A percentile compares a stretch with the other conserved stretches of the same genome.
These are phyloP conservation scores for Zaprionus gabonicus DNA, from an alignment of 1,140 invertebrate species.

Conservation along the genomic window DNA sequence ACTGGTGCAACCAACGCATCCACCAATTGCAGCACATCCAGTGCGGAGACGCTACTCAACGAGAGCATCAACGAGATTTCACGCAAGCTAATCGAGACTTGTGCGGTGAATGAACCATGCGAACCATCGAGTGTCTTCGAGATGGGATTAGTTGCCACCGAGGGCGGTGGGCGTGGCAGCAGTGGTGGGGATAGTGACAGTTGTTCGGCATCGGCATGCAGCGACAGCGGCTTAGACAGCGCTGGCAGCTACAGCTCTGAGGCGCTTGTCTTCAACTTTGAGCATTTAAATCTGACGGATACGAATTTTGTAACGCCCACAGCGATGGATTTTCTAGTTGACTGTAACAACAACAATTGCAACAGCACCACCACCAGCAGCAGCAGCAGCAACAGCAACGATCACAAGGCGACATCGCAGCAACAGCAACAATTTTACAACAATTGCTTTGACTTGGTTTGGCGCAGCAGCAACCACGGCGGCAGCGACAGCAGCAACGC, in stretches of 20 bases:
- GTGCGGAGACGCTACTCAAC: constrained; percentile 71
- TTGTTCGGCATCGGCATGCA: constrained; percentile 55
- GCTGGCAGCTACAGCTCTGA: constrained; percentile 74
- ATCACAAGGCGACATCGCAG: constrained; percentile 33
- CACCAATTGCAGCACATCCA: constrained; percentile 10
- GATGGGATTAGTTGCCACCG: neutral
- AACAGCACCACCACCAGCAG: constrained; percentile 21
- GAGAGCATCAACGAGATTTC: constrained; percentile 83
- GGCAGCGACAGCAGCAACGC: constrained; percentile 50
- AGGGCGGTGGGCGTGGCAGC: neutral
- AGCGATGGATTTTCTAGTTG: constrained; percentile 68
- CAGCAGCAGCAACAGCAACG: constrained; percentile 21
- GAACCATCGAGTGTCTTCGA: neutral
- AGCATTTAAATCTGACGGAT: constrained; percentile 80
- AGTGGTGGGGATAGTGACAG: constrained; percentile 42
- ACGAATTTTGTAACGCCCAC: constrained; percentile 60
- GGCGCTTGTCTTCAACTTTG: constrained; percentile 81
- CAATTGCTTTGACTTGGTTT: constrained; percentile 80
- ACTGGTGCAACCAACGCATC: constrained; percentile 7
- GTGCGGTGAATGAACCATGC: constrained; percentile 50
- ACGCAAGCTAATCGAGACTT: constrained; percentile 78
- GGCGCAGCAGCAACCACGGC: constrained; percentile 55
- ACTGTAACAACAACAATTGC: constrained; percentile 71
- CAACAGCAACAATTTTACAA: constrained; percentile 72
- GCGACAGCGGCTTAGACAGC: constrained; percentile 78